Percentiles rank a stretch among this genome's conserved stretches.
These are phyloP conservation scores for Crocodylus rhombifer DNA, from an alignment of 2,797 vertebrate species.

Conservation along the genomic window DNA sequence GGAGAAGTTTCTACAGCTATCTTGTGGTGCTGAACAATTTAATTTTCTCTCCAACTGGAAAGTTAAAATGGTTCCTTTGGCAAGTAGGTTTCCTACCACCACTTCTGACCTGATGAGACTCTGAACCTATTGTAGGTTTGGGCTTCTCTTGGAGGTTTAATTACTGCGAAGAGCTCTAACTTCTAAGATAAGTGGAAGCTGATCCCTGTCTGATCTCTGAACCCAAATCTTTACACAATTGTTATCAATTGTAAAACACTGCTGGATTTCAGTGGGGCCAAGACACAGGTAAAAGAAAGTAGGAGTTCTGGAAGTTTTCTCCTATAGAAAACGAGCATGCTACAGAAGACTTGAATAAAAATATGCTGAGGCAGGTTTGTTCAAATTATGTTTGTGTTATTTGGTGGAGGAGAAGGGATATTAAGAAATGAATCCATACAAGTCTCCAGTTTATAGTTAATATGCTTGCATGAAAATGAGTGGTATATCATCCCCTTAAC, in stretches of 20 bases:
- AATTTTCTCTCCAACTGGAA: background rate
- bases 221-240: fast-evolving
- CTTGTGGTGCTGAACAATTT: fast-evolving
- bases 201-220: background rate
- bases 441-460: background rate
- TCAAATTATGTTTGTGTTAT: background rate
- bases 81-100: fast-evolving
- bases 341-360: background rate
- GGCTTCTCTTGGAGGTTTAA: background rate
- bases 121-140: background rate
- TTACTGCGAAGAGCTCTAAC: background rate
- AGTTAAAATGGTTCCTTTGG: fast-evolving
- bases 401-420: background rate
- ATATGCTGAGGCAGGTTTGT: background rate
- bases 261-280: background rate
- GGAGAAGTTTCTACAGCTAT: background rate
- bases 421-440: background rate
- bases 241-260: background rate
- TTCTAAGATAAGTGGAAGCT: background rate
- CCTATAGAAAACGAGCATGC: background rate
- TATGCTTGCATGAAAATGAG: fast-evolving
- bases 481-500: background rate
- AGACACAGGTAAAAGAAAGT: background rate
- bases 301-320: background rate
- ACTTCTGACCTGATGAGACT: background rate